Evolutionary conservation across 1,140 invertebrate genomes (phyloP).

Genomic region (Neodiprion pinetum): DNA sequence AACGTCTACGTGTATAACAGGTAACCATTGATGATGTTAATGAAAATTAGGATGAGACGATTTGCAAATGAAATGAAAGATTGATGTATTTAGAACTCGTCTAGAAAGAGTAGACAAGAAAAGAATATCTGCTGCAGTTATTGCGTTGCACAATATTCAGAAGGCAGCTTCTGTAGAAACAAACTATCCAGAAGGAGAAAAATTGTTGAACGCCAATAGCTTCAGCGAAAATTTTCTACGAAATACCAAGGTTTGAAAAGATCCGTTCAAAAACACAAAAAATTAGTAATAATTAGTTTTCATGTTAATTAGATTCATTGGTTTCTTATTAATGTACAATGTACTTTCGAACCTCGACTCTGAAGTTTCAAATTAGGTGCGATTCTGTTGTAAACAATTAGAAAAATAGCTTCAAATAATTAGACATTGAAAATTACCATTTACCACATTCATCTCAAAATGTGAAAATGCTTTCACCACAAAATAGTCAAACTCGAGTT

Average conservation of each 20-base stretch:
- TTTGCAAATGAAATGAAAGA: no score
- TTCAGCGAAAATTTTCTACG: background rate
- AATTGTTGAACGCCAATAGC: background rate
- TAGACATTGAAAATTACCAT: no score
- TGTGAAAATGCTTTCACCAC: background rate
- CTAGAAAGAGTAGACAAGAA: background rate
- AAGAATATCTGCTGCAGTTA: background rate
- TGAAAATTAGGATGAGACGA: background rate
- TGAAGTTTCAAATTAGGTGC: no score
- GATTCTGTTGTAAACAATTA: no score
- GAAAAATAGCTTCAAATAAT: background rate
- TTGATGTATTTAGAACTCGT: background rate
- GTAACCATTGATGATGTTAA: background rate
- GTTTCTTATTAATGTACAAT: no score
- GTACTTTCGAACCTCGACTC: no score
- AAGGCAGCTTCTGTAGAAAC: conserved; percentile 2
- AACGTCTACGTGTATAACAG: conserved; percentile 1
- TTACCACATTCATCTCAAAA: background rate
- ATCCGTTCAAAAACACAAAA: no score
- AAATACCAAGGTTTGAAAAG: background rate
- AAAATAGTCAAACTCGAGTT: background rate
- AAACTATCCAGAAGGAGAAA: background rate
- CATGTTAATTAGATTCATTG: no score
- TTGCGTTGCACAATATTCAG: background rate
- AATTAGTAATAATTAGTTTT: no score